phyloP scores from a whole-genome alignment of 2,888 invertebrate genomes.

The Eledona agricola region DNA sequence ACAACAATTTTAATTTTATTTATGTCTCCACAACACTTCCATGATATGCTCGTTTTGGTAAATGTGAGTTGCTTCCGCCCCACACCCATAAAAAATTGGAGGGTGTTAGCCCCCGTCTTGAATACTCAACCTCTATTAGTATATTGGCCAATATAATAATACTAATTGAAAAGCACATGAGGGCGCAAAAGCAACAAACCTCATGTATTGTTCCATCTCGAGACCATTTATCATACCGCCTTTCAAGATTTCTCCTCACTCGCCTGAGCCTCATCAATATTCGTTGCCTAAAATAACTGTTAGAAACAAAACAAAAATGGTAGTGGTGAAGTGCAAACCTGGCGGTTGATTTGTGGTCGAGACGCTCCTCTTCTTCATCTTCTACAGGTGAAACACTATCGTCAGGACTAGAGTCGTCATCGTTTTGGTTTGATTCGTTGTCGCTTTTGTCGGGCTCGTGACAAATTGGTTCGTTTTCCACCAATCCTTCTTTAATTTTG shows the following conservation, averaged over 20 bases:
- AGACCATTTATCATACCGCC: conserved; percentile 48
- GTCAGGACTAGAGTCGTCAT: conserved; percentile 38
- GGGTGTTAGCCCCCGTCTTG: conserved; percentile 43
- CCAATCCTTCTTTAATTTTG: conserved; percentile 59
- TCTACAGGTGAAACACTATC: conserved; percentile 24
- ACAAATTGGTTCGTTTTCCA: conserved; percentile 34
- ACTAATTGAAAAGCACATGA: conserved; percentile 58
- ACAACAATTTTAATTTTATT: conserved; percentile 16
- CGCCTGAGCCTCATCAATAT: conserved; percentile 41
- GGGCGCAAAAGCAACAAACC: conserved; percentile 54
- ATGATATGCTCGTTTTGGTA: conserved; percentile 29
- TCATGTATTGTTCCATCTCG: conserved; percentile 53
- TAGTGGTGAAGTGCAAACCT: background rate
- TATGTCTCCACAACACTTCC: conserved; percentile 14
- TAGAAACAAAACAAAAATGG: conserved; percentile 1
- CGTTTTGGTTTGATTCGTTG: conserved; percentile 33
- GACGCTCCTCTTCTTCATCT: conserved; percentile 2
- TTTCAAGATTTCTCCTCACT: conserved; percentile 41
- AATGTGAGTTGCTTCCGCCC: conserved; percentile 18
- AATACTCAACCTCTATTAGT: conserved; percentile 55
- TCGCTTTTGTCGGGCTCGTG: conserved; percentile 16
- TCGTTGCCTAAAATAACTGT: conserved; percentile 43
- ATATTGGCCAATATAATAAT: conserved; percentile 56
- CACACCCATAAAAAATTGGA: conserved; percentile 41
- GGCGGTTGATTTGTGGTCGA: conserved; percentile 6